Percentiles rank a stretch among this genome's conserved stretches.
phyloP scores from a whole-genome alignment of 2,888 invertebrate species.

The Hyposoter dolosus region DNA sequence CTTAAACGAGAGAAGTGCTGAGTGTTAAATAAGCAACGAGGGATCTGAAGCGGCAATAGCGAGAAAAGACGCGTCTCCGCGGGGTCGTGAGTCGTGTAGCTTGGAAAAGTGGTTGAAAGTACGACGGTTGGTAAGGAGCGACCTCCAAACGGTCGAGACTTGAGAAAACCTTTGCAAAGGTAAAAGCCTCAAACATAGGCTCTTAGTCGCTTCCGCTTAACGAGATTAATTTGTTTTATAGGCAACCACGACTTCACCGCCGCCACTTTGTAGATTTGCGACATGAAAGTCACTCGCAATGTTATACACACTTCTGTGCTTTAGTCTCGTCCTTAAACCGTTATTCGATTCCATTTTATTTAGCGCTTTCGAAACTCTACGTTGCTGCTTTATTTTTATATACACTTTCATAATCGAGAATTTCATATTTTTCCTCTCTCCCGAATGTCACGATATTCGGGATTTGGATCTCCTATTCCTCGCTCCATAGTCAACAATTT shows the following conservation, averaged over 20 bases:
- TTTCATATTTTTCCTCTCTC: background rate
- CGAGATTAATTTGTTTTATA: slow-evolving; percentile 83
- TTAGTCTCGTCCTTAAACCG: slow-evolving; percentile 62
- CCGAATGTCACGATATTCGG: background rate
- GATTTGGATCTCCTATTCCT: background rate
- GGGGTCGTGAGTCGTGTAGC: slow-evolving; percentile 41
- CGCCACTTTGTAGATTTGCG: slow-evolving; percentile 74
- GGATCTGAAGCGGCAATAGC: slow-evolving; percentile 32
- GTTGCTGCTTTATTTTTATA: background rate
- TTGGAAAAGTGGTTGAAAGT: slow-evolving; percentile 53
- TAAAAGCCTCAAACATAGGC: slow-evolving; percentile 74
- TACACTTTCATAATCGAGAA: background rate
- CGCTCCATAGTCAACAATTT: background rate
- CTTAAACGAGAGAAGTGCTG: slow-evolving; percentile 56
- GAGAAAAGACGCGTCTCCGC: slow-evolving; percentile 35
- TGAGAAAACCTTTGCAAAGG: slow-evolving; percentile 74
- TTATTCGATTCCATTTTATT: slow-evolving; percentile 59
- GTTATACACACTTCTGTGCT: slow-evolving; percentile 58
- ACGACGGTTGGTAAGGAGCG: slow-evolving; percentile 26
- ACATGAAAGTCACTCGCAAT: slow-evolving; percentile 79
- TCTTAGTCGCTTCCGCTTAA: slow-evolving; percentile 77
- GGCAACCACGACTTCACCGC: slow-evolving; percentile 77
- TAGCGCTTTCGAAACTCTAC: slow-evolving; percentile 42
- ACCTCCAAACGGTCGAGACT: slow-evolving; percentile 40
- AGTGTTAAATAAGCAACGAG: slow-evolving; percentile 62